Evolutionary conservation across 2,888 invertebrate genomes (phyloP).

Genomic region (Microchrysa polita): DNA sequence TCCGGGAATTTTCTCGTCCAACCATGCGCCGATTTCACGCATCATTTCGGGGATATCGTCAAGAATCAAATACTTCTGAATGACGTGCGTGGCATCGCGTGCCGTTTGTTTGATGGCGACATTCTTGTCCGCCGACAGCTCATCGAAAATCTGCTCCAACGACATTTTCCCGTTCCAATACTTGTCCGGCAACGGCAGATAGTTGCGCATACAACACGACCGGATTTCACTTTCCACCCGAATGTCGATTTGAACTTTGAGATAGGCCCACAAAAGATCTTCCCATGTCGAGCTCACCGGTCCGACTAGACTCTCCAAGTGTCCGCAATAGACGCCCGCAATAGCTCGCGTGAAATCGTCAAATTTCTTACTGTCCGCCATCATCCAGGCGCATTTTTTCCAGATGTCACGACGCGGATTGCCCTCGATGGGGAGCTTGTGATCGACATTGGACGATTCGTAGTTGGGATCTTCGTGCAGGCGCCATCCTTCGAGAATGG

Average conservation of each 20-base stretch:
- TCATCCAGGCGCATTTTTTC: constrained; percentile 78
- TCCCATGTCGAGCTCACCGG: constrained; percentile 85
- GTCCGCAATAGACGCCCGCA: constrained; percentile 83
- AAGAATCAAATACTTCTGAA: constrained; percentile 87
- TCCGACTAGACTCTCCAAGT: constrained; percentile 78
- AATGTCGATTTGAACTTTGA: constrained; percentile 83
- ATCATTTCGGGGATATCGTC: constrained; percentile 81
- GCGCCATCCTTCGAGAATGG: constrained; percentile 90
- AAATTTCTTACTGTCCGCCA: constrained; percentile 66
- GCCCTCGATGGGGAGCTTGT: constrained; percentile 73
- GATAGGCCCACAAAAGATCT: constrained; percentile 89
- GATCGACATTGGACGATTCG: constrained; percentile 63
- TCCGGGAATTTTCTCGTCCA: constrained; percentile 63
- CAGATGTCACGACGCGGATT: constrained; percentile 84
- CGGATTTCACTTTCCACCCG: constrained; percentile 83
- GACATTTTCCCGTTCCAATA: constrained; percentile 78
- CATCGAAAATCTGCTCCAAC: constrained; percentile 74
- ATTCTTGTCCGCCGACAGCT: constrained; percentile 72
- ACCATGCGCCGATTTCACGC: constrained; percentile 75
- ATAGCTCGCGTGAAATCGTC: constrained; percentile 73
- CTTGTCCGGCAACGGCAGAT: constrained; percentile 70
- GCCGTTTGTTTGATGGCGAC: constrained; percentile 66
- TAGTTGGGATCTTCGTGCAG: constrained; percentile 87
- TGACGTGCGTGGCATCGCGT: constrained; percentile 74
- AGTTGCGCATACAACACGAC: constrained; percentile 68